Evolutionary conservation across 2,113 vertebrate genomes (phyloP), one percentile per base, ranked within the genome.

Genomic region (Megalops atlanticus): DNA sequence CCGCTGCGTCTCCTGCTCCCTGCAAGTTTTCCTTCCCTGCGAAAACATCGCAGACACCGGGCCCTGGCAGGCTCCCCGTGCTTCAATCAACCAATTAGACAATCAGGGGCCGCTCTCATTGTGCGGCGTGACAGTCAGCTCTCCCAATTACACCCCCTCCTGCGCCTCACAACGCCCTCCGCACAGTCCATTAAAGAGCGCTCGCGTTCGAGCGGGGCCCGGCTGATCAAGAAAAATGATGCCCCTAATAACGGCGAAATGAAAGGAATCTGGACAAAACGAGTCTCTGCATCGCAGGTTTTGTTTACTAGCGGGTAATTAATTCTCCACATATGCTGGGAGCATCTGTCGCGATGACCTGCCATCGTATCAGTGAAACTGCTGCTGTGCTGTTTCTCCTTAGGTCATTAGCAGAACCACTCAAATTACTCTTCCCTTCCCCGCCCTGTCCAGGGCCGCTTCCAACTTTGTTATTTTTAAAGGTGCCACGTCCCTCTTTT

Each of bases 271-370:
- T 97, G 96, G 96, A 97, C 96, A 97, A 98, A 99, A 97, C 96
- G 95, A 94, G 94, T 96, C 95, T 96, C 95, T 86, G 95, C 97
- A 95, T 96, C 95, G 94, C 95, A 93, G 96, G 95, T 95, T 98
- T 97, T 98, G 98, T 99, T 98, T 98, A 97, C 97, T 96, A 95
- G 97, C 95, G 95, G 95, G 97, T 99, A 99, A 99, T 99, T 98
- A 99, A 99, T 98, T 99, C 96, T 95, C 94, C 97, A 97, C 97
- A 98, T 99, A 99, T 98, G 97, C 93, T 97, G 94, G 91, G 94
- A 99, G 99, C 98, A 99, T 98, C 98, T 99, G 98, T 96, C 95
- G 95, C 94, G 82, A 86, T 97, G 97, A 98, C 98, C 97, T 96
- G 97, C 97, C 95, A 93, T 92, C 91, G 93, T 95, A 96, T 96